phyloP scores from a whole-genome alignment of 2,113 vertebrate genomes.

The Pristiophorus japonicus region DNA sequence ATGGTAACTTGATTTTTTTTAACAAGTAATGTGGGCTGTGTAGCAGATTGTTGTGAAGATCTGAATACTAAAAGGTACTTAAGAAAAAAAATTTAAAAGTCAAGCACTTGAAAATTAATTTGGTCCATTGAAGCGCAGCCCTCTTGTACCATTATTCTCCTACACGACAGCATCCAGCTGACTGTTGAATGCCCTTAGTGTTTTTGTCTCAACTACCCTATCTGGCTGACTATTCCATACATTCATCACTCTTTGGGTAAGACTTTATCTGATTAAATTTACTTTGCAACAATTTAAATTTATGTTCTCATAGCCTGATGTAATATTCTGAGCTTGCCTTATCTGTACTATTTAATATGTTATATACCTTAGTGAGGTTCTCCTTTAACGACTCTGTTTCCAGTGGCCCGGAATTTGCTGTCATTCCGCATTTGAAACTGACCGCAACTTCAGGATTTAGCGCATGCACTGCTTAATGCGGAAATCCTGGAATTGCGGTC shows the following conservation, averaged over 20 bases:
- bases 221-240: not conserved
- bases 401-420: not conserved
- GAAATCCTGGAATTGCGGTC: too few relatives aligned
- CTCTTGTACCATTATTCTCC: not conserved
- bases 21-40: not conserved
- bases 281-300: not conserved
- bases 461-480: too few relatives aligned
- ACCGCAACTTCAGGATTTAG: too few relatives aligned
- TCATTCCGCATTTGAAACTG: too few relatives aligned
- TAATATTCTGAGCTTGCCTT: not conserved
- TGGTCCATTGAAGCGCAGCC: not conserved
- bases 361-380: not conserved
- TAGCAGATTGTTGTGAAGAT: not conserved
- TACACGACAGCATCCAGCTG: not conserved
- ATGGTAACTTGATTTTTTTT: constrained; percentile 17
- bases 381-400: not conserved
- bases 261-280: not conserved
- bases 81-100: not conserved
- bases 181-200: not conserved
- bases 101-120: not conserved
- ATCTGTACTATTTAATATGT: not conserved
- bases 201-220: too few relatives aligned
- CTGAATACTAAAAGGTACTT: not conserved
- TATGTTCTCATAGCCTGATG: not conserved
- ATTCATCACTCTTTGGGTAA: not conserved